Evolutionary conservation across 2,113 vertebrate species (phyloP).

Genomic region (Tor tambroides): DNA sequence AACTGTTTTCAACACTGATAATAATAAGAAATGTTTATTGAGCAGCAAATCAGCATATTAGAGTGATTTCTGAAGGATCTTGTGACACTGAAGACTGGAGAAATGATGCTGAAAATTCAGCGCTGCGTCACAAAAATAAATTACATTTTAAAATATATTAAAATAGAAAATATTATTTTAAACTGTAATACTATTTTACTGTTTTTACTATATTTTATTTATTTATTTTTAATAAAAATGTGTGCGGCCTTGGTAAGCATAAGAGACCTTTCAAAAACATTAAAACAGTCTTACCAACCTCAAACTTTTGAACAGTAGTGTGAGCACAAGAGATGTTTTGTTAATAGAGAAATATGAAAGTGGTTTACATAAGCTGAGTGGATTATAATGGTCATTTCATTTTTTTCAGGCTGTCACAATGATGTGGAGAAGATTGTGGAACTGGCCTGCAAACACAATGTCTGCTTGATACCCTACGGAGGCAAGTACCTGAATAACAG

Average conservation of each 20-base stretch:
- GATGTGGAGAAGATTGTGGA: conserved; percentile 96
- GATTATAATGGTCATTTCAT: not conserved
- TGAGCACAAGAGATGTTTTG: not conserved
- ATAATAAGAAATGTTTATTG: no score
- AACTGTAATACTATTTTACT: not conserved
- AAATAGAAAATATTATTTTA: not conserved
- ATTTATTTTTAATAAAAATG: no score
- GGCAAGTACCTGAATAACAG: conserved; percentile 79
- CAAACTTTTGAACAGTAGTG: not conserved
- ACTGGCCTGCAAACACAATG: conserved; percentile 91
- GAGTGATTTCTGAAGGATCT: not conserved
- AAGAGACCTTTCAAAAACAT: not conserved
- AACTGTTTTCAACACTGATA: no score
- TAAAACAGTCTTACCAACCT: no score
- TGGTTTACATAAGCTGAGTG: not conserved
- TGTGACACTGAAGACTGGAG: not conserved
- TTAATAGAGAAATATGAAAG: not conserved
- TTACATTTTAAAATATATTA: not conserved
- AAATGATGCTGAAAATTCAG: not conserved
- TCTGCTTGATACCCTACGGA: conserved; percentile 97
- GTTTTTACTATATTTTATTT: not conserved
- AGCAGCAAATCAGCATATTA: no score
- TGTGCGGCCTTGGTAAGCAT: not conserved
- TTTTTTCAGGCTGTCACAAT: conserved; percentile 85
- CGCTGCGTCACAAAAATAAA: not conserved